phyloP scores from a whole-genome alignment of 1,140 invertebrate genomes.

The Hesperophylax magnus region DNA sequence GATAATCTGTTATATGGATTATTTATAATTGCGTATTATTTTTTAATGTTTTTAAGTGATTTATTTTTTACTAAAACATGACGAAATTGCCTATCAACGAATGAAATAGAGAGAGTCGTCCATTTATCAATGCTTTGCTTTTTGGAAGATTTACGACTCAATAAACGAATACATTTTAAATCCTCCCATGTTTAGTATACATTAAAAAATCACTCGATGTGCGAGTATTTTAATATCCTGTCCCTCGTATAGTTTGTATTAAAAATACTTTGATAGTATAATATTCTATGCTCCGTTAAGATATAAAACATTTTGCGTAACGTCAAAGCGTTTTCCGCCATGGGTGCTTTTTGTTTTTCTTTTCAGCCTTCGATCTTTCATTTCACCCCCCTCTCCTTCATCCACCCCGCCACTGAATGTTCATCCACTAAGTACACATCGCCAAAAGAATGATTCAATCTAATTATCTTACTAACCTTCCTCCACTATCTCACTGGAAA shows the following conservation, averaged over 20 bases:
- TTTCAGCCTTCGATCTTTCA: constrained; percentile 9
- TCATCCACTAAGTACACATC: constrained; percentile 17
- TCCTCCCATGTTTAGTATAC: background rate
- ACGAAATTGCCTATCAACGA: no score
- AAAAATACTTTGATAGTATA: background rate
- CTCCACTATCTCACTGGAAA: constrained; percentile 5
- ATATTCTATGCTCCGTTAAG: background rate
- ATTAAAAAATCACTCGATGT: background rate
- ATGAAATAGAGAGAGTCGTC: no score
- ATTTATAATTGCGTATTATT: no score
- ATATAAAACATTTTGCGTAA: constrained; percentile 28
- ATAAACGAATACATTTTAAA: background rate
- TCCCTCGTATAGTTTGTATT: background rate
- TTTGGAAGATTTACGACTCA: no score
- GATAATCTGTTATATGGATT: no score
- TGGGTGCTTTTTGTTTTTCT: constrained; percentile 27
- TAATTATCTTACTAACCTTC: no score
- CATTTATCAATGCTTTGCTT: no score
- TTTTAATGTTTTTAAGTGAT: no score
- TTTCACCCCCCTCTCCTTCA: background rate
- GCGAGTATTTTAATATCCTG: background rate
- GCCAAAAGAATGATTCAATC: constrained; percentile 15
- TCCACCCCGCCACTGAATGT: constrained; percentile 7
- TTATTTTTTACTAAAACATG: no score
- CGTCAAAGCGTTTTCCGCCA: constrained; percentile 18